Evolutionary conservation across 2,797 vertebrate species (phyloP).

Genomic region (Myripristis murdjan): DNA sequence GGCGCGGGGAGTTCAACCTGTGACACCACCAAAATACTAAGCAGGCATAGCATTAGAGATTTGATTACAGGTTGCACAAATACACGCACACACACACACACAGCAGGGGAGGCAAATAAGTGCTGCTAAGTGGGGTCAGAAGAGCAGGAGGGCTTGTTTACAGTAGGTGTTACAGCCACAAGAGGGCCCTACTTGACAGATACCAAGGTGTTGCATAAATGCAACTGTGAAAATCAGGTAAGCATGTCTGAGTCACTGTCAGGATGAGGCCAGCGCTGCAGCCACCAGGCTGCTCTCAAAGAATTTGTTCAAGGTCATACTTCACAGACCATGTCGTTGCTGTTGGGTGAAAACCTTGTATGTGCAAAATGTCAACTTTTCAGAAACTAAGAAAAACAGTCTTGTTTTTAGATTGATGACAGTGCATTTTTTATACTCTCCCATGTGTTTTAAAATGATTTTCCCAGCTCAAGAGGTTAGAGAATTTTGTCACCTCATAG

Average conservation of each 20-base stretch:
- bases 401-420: no score
- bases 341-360: no score
- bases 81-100: background rate
- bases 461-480: no score
- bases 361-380: no score
- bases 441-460: no score
- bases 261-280: constrained; percentile 43
- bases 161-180: constrained; percentile 46
- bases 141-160: background rate
- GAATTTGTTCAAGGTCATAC: constrained; percentile 69
- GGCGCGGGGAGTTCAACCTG: no score
- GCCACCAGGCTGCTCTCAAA: constrained; percentile 51
- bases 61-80: no score
- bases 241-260: constrained; percentile 47
- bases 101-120: background rate
- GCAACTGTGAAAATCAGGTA: constrained; percentile 18
- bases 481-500: no score
- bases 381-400: no score
- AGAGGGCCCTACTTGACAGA: constrained; percentile 49
- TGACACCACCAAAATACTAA: no score
- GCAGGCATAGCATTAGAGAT: background rate
- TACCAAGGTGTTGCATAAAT: constrained; percentile 48
- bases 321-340: background rate
- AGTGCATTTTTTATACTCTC: no score
- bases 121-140: constrained; percentile 54